phyloP scores from a whole-genome alignment of 1,140 invertebrate genomes.

The Drosophila repleta region DNA sequence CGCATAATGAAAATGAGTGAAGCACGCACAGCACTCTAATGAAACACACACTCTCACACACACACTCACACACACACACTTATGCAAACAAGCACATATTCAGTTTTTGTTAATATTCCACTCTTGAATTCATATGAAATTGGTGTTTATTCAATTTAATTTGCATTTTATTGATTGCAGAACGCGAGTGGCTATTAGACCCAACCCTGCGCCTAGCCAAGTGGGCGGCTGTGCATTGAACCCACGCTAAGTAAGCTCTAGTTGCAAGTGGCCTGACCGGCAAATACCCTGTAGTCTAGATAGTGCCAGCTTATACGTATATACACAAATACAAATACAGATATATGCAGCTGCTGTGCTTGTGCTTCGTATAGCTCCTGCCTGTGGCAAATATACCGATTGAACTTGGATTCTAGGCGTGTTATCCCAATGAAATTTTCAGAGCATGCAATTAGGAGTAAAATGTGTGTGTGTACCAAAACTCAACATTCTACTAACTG shows the following conservation, averaged over 20 bases:
- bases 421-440: too few relatives aligned
- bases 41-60: not conserved
- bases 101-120: not conserved
- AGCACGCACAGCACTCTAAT: not conserved
- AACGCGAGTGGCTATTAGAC: not conserved
- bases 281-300: slow-evolving; percentile 10
- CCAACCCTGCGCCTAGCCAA: slow-evolving; percentile 32
- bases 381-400: too few relatives aligned
- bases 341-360: too few relatives aligned
- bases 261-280: not conserved
- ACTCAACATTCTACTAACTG: too few relatives aligned
- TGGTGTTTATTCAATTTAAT: slow-evolving; percentile 50
- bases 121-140: slow-evolving; percentile 8
- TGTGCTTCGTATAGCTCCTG: too few relatives aligned
- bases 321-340: too few relatives aligned
- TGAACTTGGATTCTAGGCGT: too few relatives aligned
- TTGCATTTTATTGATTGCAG: slow-evolving; percentile 54
- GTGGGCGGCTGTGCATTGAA: slow-evolving; percentile 61
- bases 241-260: slow-evolving; percentile 1
- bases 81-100: too few relatives aligned
- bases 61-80: not conserved
- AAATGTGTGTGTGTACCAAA: too few relatives aligned
- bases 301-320: too few relatives aligned
- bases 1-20: slow-evolving; percentile 28
- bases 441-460: too few relatives aligned